These are phyloP conservation scores for Zophobas atratus DNA, from an alignment of 1,140 invertebrate species.

Conservation along the genomic window DNA sequence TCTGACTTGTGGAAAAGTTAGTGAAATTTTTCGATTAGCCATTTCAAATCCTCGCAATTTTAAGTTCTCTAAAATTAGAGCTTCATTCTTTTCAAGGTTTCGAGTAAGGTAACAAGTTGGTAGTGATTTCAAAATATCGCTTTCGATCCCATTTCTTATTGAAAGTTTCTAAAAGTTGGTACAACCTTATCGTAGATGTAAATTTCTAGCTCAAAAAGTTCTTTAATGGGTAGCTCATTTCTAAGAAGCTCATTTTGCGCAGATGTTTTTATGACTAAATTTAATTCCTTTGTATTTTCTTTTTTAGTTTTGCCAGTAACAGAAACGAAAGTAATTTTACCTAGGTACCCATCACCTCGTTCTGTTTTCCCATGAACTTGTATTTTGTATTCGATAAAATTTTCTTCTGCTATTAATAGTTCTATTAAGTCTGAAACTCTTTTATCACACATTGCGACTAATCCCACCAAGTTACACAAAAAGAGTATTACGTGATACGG, in stretches of 20 bases:
- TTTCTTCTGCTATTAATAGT: neutral
- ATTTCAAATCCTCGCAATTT: slow-evolving; percentile 66
- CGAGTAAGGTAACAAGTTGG: slow-evolving; percentile 64
- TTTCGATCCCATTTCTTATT: neutral
- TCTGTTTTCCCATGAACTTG: neutral
- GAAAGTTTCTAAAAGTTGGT: slow-evolving; percentile 1
- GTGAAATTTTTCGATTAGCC: slow-evolving; percentile 66
- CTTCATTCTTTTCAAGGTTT: slow-evolving; percentile 66
- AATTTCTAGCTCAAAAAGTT: slow-evolving; percentile 16
- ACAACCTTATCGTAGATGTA: slow-evolving; percentile 13
- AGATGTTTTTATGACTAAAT: slow-evolving; percentile 54
- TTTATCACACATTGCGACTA: slow-evolving; percentile 3
- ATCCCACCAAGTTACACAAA: too few relatives aligned
- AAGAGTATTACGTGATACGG: too few relatives aligned
- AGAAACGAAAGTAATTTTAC: slow-evolving; percentile 6
- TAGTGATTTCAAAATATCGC: neutral
- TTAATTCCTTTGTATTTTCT: neutral
- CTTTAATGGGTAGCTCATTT: slow-evolving; percentile 5
- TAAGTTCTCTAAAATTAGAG: slow-evolving; percentile 73
- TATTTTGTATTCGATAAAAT: slow-evolving; percentile 4
- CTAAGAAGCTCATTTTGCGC: neutral
- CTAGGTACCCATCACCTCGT: slow-evolving; percentile 24
- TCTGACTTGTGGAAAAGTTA: slow-evolving; percentile 68
- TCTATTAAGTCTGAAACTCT: neutral
- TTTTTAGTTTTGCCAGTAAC: slow-evolving; percentile 18